phyloP scores from a whole-genome alignment of 2,888 invertebrate genomes.

The Macrophya annulata region DNA sequence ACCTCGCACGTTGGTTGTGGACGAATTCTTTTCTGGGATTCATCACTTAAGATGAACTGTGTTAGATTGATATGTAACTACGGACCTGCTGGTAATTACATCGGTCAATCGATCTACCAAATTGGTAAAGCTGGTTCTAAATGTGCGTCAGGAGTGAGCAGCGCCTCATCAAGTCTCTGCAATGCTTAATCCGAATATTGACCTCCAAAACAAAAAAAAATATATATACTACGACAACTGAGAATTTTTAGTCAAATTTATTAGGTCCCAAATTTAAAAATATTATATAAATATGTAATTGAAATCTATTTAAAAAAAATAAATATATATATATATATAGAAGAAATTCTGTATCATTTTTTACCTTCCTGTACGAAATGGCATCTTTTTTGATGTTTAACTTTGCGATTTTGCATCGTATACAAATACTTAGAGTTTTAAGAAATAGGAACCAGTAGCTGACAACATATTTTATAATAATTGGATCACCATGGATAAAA shows the following conservation, averaged over 20 bases:
- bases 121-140: conserved; percentile 14
- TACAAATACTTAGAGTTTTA: not conserved
- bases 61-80: conserved; percentile 79
- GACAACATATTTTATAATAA: conserved; percentile 38
- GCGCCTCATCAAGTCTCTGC: not conserved
- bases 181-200: not conserved
- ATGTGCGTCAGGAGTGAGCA: not conserved
- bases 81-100: conserved; percentile 63
- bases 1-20: conserved; percentile 80
- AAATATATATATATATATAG: not conserved
- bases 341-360: too few species aligned
- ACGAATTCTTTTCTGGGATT: conserved; percentile 71
- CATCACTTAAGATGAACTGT: conserved; percentile 65
- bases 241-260: not conserved
- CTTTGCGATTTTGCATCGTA: too few species aligned
- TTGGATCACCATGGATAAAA: conserved; percentile 54
- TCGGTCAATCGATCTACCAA: conserved; percentile 15
- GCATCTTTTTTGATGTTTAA: too few species aligned
- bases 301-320: not conserved
- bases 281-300: too few species aligned
- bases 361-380: too few species aligned
- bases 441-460: not conserved
- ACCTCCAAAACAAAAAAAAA: not conserved
- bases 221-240: not conserved
- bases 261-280: not conserved